Percentiles rank a stretch among this genome's conserved stretches.
Conservation (phyloP, 2,888 invertebrate genomes). For the Oscheius sp. region DNA sequence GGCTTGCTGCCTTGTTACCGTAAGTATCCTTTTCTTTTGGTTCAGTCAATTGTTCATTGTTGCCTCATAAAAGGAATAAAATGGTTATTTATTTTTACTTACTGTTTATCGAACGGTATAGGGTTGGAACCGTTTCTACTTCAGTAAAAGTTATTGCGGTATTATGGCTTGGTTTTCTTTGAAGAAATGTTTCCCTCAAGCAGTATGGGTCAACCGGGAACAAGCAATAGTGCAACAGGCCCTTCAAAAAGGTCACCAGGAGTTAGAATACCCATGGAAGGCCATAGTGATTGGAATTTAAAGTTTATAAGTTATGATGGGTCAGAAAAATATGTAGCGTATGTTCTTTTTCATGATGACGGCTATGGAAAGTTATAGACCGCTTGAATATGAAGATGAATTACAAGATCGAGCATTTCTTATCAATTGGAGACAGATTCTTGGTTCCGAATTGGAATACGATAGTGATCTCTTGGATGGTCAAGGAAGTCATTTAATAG, state of each 20-base stretch:
- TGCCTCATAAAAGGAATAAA: conserved; percentile 15
- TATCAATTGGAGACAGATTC: conserved; percentile 12
- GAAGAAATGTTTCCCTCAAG: background rate
- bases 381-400: conserved; percentile 12
- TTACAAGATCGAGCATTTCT: conserved; percentile 1
- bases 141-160: background rate
- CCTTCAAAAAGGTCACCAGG: background rate
- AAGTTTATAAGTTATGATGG: conserved; percentile 3
- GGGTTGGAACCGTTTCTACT: no score
- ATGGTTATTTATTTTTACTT: background rate
- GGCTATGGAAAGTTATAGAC: background rate
- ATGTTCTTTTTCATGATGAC: background rate
- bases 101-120: no score
- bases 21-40: conserved; percentile 53
- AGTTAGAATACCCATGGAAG: conserved; percentile 14
- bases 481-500: background rate
- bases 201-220: background rate
- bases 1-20: conserved; percentile 48
- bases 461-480: background rate
- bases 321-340: conserved; percentile 13
- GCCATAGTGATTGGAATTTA: background rate
- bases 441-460: conserved; percentile 10
- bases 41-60: conserved; percentile 36
- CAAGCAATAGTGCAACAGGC: background rate
- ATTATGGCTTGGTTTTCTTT: background rate